Evolutionary conservation across 2,113 vertebrate species (phyloP).

Genomic region (Atractosteus spatula): DNA sequence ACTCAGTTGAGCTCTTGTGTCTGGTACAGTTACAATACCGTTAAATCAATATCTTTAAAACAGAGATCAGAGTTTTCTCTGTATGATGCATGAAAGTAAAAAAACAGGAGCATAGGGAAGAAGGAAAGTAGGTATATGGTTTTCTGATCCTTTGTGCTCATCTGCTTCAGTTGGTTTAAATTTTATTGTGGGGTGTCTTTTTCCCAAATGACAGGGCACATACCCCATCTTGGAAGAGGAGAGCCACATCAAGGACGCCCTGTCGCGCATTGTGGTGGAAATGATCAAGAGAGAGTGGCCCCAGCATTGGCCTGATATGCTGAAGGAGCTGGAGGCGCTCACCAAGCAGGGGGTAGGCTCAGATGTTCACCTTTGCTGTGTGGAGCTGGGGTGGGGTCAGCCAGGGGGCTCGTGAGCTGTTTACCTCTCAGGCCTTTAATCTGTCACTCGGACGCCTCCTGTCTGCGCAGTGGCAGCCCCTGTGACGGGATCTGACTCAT

Average conservation of each 20-base stretch:
- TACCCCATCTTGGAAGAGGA: conserved; percentile 87
- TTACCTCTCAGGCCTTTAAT: no score
- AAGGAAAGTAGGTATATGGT: background rate
- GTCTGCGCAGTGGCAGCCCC: no score
- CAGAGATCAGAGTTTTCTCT: background rate
- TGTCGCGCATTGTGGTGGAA: conserved; percentile 91
- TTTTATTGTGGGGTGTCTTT: background rate
- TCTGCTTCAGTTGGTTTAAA: background rate
- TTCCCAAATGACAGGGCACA: conserved; percentile 73
- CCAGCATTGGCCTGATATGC: conserved; percentile 95
- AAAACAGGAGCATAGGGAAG: no score
- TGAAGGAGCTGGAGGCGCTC: conserved; percentile 87
- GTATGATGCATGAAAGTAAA: background rate
- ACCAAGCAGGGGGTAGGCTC: conserved; percentile 82
- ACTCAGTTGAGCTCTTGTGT: no score
- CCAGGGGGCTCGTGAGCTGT: background rate
- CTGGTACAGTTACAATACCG: no score
- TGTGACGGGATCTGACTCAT: no score
- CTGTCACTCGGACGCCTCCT: no score
- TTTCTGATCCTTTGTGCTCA: no score
- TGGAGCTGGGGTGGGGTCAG: background rate
- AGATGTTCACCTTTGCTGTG: background rate
- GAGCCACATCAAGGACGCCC: conserved; percentile 90
- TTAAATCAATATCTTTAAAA: background rate
- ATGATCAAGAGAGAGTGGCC: conserved; percentile 99